Conservation (phyloP, 1,140 invertebrate species). For the Venturia canescens region DNA sequence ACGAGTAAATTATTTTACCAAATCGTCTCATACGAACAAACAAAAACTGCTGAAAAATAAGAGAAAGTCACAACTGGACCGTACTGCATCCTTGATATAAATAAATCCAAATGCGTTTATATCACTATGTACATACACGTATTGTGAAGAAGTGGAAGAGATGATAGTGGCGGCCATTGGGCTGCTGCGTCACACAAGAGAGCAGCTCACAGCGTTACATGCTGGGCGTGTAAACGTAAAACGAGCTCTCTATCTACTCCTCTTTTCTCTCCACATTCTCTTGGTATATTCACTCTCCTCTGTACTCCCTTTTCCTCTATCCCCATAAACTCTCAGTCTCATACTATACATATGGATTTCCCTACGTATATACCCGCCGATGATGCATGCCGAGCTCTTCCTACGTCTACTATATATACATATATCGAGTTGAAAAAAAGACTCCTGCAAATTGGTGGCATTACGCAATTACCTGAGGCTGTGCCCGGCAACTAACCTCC, state of each 20-base stretch:
- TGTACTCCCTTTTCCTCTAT: background rate
- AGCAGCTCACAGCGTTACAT: conserved; percentile 13
- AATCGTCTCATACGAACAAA: too few species aligned
- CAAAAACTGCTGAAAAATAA: too few species aligned
- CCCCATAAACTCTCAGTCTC: background rate
- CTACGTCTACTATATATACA: background rate
- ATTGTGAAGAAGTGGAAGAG: background rate
- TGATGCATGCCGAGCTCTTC: background rate
- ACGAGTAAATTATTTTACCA: too few species aligned
- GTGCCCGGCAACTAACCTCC: conserved; percentile 50
- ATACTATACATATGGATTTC: background rate
- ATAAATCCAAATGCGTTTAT: too few species aligned
- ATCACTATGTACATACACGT: background rate
- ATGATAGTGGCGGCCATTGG: conserved; percentile 7
- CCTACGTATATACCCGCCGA: background rate
- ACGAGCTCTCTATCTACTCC: conserved; percentile 32
- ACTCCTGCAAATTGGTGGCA: conserved; percentile 64
- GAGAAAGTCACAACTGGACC: too few species aligned
- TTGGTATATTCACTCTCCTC: background rate
- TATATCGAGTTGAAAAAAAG: conserved; percentile 34
- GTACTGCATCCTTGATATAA: too few species aligned
- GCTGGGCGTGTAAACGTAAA: conserved; percentile 25
- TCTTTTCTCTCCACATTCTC: conserved; percentile 2
- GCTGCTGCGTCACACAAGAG: background rate
- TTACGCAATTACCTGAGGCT: conserved; percentile 65